Base-by-base conservation (phyloP, 2,113 vertebrate species). In the Xenopus laevis region DNA sequence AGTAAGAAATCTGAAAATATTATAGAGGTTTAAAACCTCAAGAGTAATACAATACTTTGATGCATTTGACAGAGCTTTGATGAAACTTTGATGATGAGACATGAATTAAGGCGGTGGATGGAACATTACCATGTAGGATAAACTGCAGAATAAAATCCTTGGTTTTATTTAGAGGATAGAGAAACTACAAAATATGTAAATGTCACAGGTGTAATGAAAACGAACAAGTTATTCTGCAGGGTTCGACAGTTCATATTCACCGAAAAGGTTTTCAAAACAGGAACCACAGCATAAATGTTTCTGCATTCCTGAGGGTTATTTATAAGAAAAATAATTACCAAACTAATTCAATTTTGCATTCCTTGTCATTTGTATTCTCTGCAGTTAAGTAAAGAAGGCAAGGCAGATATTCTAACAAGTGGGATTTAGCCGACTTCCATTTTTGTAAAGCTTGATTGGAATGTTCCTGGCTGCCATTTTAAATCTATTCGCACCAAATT, bases 1-100 rank as follows among this genome's bases (percentile, higher is more conserved):
- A 67, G 58, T 8, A 60, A 27, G 58, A 18, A 13, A 60, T 60
- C 16, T 67, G 17, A 50, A 65, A 67, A 67, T 67, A 52, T 21
- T 3, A 67, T 52, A 11, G 45, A 50, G 40, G 13, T 46, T 65
- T 65, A 65, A 67, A 67, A 23, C 10, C 10, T 50, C 45, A 13
- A 23, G 65, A 23, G 65, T 13, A 50, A 67, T 47, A 20, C 4
- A 23, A 50, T 47, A 45, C 45, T 64, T 64, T 64, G 61, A 40
- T 40, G 46, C 10, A 67, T 55, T 55, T n/a, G 53, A 16, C 16
- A n/a, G 53, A 55, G 53, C 53, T 55, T 55, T 55, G 53, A 55
- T 55, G 53, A 55, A 55, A n/a, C 53, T 55, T 55, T 55, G 53
- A 21, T 50, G 45, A 67, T 50, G 13, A 4, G 16, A 18, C 18